Evolutionary conservation across 2,113 vertebrate species (phyloP).

Genomic region (Notarius quadriscutis): DNA sequence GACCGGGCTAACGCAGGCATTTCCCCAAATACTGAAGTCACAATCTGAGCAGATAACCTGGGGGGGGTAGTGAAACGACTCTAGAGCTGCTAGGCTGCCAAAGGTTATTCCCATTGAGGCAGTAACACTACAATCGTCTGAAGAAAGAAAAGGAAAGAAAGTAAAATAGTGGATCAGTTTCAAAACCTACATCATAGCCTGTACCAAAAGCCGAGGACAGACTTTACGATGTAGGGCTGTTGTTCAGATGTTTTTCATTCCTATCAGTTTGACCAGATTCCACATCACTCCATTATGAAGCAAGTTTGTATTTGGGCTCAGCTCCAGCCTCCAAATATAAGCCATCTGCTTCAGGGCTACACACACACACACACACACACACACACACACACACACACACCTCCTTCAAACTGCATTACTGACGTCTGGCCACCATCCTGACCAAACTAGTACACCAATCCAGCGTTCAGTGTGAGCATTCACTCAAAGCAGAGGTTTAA

Average conservation of each 20-base stretch:
- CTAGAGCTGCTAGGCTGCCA: background rate
- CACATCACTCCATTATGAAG: background rate
- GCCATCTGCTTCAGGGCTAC: background rate
- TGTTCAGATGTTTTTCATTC: background rate
- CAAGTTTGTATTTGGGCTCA: background rate
- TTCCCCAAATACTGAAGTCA: background rate
- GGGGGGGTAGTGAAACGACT: no score
- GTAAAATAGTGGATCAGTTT: background rate
- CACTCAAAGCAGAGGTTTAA: background rate
- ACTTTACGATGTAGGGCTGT: background rate
- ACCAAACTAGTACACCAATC: background rate
- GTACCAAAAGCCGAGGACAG: background rate
- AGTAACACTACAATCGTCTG: background rate
- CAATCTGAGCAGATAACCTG: background rate
- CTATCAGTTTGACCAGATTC: constrained; percentile 2
- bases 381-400: no score
- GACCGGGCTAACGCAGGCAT: background rate
- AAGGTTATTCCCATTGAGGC: background rate
- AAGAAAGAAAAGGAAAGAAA: background rate
- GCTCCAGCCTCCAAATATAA: background rate
- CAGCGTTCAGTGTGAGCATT: background rate
- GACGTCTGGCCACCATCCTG: background rate
- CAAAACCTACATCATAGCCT: no score
- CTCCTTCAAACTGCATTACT: background rate
- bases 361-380: constrained; percentile 10